These are phyloP conservation scores for Leptinotarsa texana DNA, from an alignment of 1,140 invertebrate species.

Conservation along the genomic window DNA sequence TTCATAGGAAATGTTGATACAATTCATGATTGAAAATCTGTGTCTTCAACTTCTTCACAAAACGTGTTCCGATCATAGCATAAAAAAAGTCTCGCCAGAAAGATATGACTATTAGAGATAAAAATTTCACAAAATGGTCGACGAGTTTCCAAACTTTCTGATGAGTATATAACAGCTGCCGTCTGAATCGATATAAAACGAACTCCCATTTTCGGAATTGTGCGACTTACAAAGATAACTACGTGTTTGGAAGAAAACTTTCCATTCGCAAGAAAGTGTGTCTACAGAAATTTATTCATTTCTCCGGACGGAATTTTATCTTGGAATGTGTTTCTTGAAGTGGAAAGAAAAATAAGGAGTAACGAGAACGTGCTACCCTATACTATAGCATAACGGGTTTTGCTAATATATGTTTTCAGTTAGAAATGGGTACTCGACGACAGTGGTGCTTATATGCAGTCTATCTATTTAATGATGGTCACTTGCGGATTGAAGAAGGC, in stretches of 20 bases:
- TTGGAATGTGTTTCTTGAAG: not conserved
- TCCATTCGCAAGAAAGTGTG: constrained; percentile 5
- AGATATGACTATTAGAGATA: constrained; percentile 40
- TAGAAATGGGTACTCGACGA: not conserved
- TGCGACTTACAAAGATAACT: constrained; percentile 34
- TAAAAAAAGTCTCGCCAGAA: constrained; percentile 29
- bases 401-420: not conserved
- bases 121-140: constrained; percentile 38
- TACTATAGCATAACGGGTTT: not conserved
- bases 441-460: no score
- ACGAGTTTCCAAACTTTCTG: constrained; percentile 43
- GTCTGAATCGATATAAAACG: constrained; percentile 45
- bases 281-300: not conserved
- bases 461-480: no score
- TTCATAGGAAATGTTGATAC: no score
- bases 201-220: constrained; percentile 32
- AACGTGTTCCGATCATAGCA: no score
- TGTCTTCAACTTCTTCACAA: no score
- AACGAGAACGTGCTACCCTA: not conserved
- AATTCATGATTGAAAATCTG: no score
- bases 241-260: not conserved
- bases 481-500: no score
- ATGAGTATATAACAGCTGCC: constrained; percentile 47
- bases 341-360: constrained; percentile 6
- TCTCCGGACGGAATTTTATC: not conserved